phyloP scores from a whole-genome alignment of 1,140 invertebrate species.

The Rhagoletis pomonella region DNA sequence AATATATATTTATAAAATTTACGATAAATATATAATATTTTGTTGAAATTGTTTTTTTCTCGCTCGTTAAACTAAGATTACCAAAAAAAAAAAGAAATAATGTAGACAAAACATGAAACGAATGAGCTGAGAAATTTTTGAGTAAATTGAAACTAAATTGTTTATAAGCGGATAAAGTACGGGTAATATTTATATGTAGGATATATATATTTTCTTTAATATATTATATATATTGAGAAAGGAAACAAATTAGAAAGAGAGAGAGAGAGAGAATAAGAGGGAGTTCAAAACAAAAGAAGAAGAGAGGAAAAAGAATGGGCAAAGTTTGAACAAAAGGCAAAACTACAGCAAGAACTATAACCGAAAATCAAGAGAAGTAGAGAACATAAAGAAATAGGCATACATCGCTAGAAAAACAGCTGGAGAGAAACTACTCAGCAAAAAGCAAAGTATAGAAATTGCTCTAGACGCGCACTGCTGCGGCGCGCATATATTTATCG shows the following conservation, averaged over 20 bases:
- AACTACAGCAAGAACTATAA: neutral
- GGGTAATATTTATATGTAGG: conserved; percentile 49
- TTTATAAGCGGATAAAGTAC: neutral
- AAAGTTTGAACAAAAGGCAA: conserved; percentile 1
- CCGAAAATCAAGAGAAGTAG: neutral
- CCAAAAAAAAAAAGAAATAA: neutral
- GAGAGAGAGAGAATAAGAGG: neutral
- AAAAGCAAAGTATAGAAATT: neutral
- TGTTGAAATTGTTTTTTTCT: conserved; percentile 53
- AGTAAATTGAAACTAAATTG: conserved; percentile 41
- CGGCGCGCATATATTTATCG: neutral
- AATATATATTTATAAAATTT: conserved; percentile 55
- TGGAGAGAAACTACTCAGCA: too few species aligned
- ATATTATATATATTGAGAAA: conserved; percentile 56
- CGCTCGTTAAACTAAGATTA: conserved; percentile 44
- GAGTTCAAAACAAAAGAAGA: neutral
- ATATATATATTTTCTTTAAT: conserved; percentile 53
- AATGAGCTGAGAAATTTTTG: conserved; percentile 36
- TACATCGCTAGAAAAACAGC: too few species aligned
- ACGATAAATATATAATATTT: conserved; percentile 52
- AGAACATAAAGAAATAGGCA: neutral
- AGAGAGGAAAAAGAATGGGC: neutral
- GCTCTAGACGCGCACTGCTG: neutral
- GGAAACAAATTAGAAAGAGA: neutral
- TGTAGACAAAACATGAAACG: neutral